Conservation (phyloP, 2,888 invertebrate genomes). For the Oxyscelio sp. region DNA sequence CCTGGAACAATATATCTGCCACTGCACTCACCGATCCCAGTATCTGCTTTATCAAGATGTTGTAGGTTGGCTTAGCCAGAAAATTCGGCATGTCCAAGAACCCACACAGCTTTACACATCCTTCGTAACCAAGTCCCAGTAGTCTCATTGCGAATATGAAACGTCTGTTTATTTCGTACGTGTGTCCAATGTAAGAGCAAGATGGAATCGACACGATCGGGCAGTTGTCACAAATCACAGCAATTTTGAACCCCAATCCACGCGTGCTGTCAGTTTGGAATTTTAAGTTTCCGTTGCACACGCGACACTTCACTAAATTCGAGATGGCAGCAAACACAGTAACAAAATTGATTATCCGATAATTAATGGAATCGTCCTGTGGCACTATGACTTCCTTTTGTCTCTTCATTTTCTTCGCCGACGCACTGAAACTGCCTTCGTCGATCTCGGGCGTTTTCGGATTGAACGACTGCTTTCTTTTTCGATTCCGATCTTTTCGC, state of each 20-base stretch:
- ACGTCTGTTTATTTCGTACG: constrained; percentile 52
- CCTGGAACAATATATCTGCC: too few relatives aligned
- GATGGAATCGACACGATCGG: constrained; percentile 33
- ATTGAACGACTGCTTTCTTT: neutral
- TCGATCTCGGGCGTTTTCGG: constrained; percentile 69
- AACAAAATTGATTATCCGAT: constrained; percentile 73
- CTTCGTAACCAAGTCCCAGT: constrained; percentile 49
- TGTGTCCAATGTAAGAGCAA: constrained; percentile 40
- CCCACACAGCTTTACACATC: constrained; percentile 47
- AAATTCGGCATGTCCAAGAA: constrained; percentile 44
- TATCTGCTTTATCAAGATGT: too few relatives aligned
- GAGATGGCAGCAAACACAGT: constrained; percentile 72
- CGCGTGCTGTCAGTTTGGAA: too few relatives aligned
- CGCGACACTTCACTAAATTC: constrained; percentile 64
- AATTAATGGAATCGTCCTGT: constrained; percentile 70
- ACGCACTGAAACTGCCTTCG: constrained; percentile 73
- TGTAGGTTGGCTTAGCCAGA: constrained; percentile 15
- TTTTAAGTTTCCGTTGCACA: constrained; percentile 53
- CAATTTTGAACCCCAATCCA: constrained; percentile 6
- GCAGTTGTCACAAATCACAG: too few relatives aligned
- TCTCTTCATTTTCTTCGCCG: constrained; percentile 72
- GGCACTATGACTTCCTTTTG: constrained; percentile 69
- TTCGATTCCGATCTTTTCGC: neutral
- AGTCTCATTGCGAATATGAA: constrained; percentile 52
- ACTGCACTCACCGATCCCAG: too few relatives aligned